These are phyloP conservation scores for Anoura caudifer DNA, from an alignment of 2,113 vertebrate species.

Conservation along the genomic window DNA sequence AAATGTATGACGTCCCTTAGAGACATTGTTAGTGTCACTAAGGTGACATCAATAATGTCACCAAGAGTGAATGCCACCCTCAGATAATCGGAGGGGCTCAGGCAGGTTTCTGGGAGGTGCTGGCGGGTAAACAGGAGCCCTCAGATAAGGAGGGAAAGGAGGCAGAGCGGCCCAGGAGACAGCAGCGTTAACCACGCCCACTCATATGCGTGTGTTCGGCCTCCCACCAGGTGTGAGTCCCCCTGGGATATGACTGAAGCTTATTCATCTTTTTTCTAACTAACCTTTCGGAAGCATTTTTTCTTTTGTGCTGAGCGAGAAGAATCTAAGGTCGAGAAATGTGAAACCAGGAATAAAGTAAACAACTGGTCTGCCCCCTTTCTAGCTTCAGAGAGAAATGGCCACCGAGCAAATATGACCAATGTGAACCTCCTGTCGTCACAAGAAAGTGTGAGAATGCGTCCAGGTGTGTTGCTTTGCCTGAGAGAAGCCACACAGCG, in stretches of 20 bases:
- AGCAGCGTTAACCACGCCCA: too few species aligned
- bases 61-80: not conserved
- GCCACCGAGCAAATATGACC: not conserved
- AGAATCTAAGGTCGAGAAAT: not conserved
- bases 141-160: not conserved
- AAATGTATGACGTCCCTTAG: too few species aligned
- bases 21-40: too few species aligned
- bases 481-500: not conserved
- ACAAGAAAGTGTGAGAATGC: not conserved
- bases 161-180: too few species aligned
- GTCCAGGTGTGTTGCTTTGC: not conserved
- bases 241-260: not conserved
- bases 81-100: not conserved
- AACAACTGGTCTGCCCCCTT: not conserved
- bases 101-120: not conserved
- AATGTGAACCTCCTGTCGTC: not conserved
- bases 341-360: not conserved
- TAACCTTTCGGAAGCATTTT: not conserved
- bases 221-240: not conserved
- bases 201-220: accelerated
- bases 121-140: accelerated
- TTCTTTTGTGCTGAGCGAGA: not conserved
- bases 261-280: not conserved
- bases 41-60: too few species aligned
- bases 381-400: not conserved